Evolutionary conservation across 1,140 invertebrate species (phyloP).

Genomic region (Papilio dardanus): DNA sequence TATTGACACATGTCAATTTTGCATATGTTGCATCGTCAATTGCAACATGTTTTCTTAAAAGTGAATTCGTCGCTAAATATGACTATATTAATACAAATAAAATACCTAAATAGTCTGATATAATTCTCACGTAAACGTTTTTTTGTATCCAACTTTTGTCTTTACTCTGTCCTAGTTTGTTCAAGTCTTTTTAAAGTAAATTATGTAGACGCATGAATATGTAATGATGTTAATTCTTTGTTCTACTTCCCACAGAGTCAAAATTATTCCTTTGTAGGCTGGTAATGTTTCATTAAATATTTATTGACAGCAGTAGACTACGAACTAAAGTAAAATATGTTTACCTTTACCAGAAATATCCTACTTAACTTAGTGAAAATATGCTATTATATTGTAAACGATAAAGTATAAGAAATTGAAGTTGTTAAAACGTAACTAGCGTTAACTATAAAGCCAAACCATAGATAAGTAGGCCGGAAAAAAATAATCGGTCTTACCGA

Average conservation of each 20-base stretch:
- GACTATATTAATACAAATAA: not conserved
- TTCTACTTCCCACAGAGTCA: not conserved
- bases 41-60: too few relatives aligned
- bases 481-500: too few relatives aligned
- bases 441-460: too few relatives aligned
- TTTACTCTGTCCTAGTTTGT: not conserved
- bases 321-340: too few relatives aligned
- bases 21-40: too few relatives aligned
- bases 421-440: too few relatives aligned
- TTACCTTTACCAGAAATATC: too few relatives aligned
- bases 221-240: slow-evolving; percentile 7
- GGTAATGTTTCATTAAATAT: not conserved
- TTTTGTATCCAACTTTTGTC: not conserved
- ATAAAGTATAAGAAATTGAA: too few relatives aligned
- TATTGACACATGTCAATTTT: too few relatives aligned
- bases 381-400: too few relatives aligned
- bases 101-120: not conserved
- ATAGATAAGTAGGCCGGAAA: too few relatives aligned
- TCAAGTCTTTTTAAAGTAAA: slow-evolving; percentile 8
- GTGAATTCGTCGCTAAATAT: not conserved
- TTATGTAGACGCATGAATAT: not conserved
- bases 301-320: not conserved
- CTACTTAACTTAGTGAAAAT: too few relatives aligned
- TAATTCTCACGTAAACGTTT: not conserved
- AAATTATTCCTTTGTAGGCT: slow-evolving; percentile 7